These are phyloP conservation scores for Tenebrosternarchus preto DNA, from an alignment of 2,113 vertebrate genomes.

Conservation along the genomic window DNA sequence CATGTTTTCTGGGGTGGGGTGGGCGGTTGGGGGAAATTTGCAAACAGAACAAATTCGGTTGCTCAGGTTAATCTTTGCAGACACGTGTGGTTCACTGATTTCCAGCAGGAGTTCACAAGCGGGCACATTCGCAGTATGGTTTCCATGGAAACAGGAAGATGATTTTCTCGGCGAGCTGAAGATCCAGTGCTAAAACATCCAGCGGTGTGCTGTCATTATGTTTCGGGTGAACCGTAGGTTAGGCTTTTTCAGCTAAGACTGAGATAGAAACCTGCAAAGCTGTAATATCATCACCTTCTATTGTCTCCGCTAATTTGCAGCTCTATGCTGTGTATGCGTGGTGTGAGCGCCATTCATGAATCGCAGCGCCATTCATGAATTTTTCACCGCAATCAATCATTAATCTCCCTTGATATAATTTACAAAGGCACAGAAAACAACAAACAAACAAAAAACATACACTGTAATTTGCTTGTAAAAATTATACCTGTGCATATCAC, in stretches of 20 bases:
- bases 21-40: conserved; percentile 49
- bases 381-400: conserved; percentile 23
- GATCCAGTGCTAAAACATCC: conserved; percentile 71
- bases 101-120: conserved; percentile 71
- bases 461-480: background rate
- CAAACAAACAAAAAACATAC: background rate
- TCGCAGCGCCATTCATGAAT: conserved; percentile 24
- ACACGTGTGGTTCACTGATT: conserved; percentile 71
- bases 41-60: conserved; percentile 61
- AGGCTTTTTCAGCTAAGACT: conserved; percentile 52
- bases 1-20: conserved; percentile 36
- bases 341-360: background rate
- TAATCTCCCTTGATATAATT: conserved; percentile 13
- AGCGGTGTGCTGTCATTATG: conserved; percentile 72
- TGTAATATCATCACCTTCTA: conserved; percentile 13
- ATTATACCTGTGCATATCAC: background rate
- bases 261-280: conserved; percentile 10
- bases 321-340: background rate
- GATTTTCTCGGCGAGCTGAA: conserved; percentile 64
- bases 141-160: conserved; percentile 76
- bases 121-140: conserved; percentile 67
- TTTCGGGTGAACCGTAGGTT: conserved; percentile 64
- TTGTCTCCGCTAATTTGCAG: background rate
- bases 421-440: conserved; percentile 3
- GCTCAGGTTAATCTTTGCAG: conserved; percentile 73